Percentiles rank a stretch among this genome's conserved stretches.
Conservation (phyloP, 35 echinoderm and acorn worm species). For the Amphiura filiformis region DNA sequence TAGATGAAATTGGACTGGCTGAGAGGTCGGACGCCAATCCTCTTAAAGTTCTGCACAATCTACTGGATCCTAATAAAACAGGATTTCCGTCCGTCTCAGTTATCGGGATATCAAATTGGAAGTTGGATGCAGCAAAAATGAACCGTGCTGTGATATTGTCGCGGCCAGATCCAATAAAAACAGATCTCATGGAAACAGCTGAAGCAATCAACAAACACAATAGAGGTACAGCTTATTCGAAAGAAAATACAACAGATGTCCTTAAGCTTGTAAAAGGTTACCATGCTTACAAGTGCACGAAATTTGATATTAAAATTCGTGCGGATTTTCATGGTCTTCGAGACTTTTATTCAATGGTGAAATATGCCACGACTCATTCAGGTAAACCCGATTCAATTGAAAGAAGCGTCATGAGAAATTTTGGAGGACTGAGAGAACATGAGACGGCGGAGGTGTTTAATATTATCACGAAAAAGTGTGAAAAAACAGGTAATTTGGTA, state of each 20-base stretch:
- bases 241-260: not conserved
- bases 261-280: slow-evolving; percentile 23
- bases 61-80: slow-evolving; percentile 10
- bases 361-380: not conserved
- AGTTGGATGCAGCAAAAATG: slow-evolving; percentile 55
- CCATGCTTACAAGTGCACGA: not conserved
- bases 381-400: not conserved
- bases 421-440: slow-evolving; percentile 21
- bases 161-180: slow-evolving; percentile 27
- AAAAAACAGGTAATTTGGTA: not conserved
- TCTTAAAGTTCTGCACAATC: slow-evolving; percentile 27
- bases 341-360: slow-evolving; percentile 37
- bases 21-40: slow-evolving; percentile 24
- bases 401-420: slow-evolving; percentile 17
- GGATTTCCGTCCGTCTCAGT: slow-evolving; percentile 34
- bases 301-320: not conserved
- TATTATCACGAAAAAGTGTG: not conserved
- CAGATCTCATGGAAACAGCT: slow-evolving; percentile 27
- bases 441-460: not conserved
- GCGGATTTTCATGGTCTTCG: slow-evolving; percentile 30
- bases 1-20: slow-evolving; percentile 58
- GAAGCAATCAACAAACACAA: not conserved
- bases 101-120: slow-evolving; percentile 54
- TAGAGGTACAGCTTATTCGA: not conserved
- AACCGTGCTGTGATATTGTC: slow-evolving; percentile 41